These are phyloP conservation scores for Leptopterna dolabrata DNA, from an alignment of 2,888 invertebrate species.

Conservation along the genomic window DNA sequence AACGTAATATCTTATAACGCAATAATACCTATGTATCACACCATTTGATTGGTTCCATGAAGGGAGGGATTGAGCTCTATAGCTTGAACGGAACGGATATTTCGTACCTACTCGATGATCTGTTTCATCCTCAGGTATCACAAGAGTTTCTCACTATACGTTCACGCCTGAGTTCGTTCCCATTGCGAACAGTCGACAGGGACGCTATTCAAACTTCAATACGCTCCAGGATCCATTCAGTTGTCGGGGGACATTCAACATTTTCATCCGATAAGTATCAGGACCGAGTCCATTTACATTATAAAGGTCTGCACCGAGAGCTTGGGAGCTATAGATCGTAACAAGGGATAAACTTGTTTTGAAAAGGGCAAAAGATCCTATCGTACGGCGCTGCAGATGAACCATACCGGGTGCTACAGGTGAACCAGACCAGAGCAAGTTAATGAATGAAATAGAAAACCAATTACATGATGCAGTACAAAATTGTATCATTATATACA, in stretches of 20 bases:
- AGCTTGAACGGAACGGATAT: background rate
- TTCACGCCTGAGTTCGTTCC: background rate
- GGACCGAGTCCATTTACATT: background rate
- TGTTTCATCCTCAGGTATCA: background rate
- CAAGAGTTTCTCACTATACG: background rate
- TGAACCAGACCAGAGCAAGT: too few relatives aligned
- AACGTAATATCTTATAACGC: too few relatives aligned
- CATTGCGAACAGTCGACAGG: background rate
- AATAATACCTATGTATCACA: too few relatives aligned
- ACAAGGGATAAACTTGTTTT: background rate
- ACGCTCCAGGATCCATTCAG: background rate
- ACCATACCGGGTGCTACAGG: background rate
- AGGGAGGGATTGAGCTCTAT: too few relatives aligned
- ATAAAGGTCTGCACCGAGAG: background rate
- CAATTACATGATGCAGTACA: too few relatives aligned
- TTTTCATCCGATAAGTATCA: background rate
- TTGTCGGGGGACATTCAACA: background rate
- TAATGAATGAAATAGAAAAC: too few relatives aligned
- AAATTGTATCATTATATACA: too few relatives aligned
- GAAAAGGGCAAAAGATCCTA: background rate
- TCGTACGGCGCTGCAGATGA: background rate
- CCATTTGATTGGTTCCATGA: too few relatives aligned
- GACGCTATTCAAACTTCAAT: background rate
- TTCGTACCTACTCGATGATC: background rate
- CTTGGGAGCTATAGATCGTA: background rate